phyloP scores from a whole-genome alignment of 2,888 invertebrate genomes.

The Dryococelus australis region DNA sequence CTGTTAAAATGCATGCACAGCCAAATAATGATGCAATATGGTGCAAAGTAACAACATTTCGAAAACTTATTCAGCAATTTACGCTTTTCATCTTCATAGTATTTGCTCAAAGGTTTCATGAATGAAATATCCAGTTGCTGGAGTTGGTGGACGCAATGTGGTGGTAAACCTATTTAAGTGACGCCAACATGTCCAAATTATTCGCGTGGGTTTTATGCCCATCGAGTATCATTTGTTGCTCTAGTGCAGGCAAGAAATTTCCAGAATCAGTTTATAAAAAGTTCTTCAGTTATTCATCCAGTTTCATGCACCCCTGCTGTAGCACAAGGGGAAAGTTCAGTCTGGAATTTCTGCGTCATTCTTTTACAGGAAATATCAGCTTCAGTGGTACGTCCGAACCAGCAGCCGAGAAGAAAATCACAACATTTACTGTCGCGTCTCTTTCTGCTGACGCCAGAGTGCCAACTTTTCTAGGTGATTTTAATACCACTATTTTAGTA shows the following conservation, averaged over 20 bases:
- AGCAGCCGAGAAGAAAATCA: conserved; percentile 51
- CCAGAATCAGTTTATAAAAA: conserved; percentile 53
- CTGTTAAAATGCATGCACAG: no score
- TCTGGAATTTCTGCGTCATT: no score
- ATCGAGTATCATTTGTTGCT: conserved; percentile 47
- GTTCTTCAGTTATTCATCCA: conserved; percentile 53
- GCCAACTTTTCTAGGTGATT: conserved; percentile 53
- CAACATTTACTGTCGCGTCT: conserved; percentile 51
- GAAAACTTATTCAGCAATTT: no score
- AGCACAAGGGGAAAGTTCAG: conserved; percentile 39
- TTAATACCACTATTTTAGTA: conserved; percentile 50
- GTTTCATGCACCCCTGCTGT: conserved; percentile 43
- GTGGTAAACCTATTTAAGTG: conserved; percentile 24
- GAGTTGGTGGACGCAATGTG: conserved; percentile 32
- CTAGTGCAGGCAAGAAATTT: conserved; percentile 51
- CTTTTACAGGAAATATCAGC: conserved; percentile 50
- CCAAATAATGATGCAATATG: no score
- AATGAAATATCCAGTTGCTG: conserved; percentile 33
- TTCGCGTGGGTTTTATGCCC: conserved; percentile 44
- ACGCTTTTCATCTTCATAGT: no score
- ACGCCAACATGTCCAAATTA: conserved; percentile 38
- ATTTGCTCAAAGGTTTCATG: no score
- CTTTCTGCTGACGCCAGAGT: conserved; percentile 54
- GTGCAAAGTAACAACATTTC: no score
- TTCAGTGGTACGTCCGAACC: conserved; percentile 53